Evolutionary conservation across 1,140 invertebrate species (phyloP).

Genomic region (Laupala kohalensis): DNA sequence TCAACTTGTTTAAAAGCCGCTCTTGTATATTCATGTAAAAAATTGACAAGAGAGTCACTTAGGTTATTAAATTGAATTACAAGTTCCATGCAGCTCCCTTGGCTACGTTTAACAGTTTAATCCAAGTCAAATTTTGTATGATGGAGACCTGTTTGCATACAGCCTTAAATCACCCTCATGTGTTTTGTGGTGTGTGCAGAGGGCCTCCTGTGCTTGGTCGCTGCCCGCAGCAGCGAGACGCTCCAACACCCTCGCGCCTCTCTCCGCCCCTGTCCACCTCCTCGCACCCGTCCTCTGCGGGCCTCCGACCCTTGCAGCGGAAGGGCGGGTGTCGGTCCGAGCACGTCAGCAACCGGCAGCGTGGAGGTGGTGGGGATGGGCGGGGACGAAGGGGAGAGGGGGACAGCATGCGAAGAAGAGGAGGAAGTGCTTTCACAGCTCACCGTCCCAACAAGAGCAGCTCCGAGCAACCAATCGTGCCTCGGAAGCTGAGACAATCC

Average conservation of each 20-base stretch:
- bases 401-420: not conserved
- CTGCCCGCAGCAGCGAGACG: not conserved
- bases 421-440: too few relatives aligned
- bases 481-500: too few relatives aligned
- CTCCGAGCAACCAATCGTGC: too few relatives aligned
- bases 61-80: not conserved
- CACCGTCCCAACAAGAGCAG: too few relatives aligned
- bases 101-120: not conserved
- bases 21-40: not conserved
- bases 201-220: not conserved
- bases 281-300: not conserved
- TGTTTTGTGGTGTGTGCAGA: not conserved
- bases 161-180: not conserved
- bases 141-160: not conserved
- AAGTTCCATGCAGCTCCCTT: not conserved
- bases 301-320: not conserved
- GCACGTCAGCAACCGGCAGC: too few relatives aligned
- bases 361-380: not conserved
- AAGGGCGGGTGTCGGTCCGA: too few relatives aligned
- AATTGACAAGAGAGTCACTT: not conserved
- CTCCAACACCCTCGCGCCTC: not conserved
- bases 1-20: not conserved
- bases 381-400: too few relatives aligned
- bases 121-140: not conserved
- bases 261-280: not conserved